A percentile compares a stretch with the other conserved stretches of the same genome.
phyloP scores from a whole-genome alignment of 2,888 invertebrate species.

The Andrena fulva region DNA sequence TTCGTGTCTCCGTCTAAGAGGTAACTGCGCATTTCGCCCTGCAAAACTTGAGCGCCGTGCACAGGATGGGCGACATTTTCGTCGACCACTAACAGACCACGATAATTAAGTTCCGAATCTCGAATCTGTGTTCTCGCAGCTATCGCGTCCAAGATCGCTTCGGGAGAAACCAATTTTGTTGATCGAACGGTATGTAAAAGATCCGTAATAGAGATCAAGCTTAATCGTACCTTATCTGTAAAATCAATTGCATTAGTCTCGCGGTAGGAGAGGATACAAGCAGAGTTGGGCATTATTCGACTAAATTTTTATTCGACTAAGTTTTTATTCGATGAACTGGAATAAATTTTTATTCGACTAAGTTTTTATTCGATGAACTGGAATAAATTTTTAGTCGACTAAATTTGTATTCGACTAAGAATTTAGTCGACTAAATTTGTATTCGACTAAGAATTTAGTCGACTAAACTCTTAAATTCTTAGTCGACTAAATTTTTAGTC shows the following conservation, averaged over 20 bases:
- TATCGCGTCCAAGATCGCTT: slow-evolving; percentile 97
- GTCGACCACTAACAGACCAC: slow-evolving; percentile 94
- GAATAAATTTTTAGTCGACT: no score
- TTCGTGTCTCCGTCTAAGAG: slow-evolving; percentile 95
- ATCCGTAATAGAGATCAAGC: slow-evolving; percentile 95
- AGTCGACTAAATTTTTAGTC: no score
- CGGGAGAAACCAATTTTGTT: slow-evolving; percentile 93
- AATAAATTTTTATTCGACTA: no score
- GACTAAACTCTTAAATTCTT: no score
- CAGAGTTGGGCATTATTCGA: no score
- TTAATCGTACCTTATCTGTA: slow-evolving; percentile 88
- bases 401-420: no score
- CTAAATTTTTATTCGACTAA: no score
- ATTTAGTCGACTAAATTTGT: no score
- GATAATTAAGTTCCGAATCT: slow-evolving; percentile 92
- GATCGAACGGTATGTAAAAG: slow-evolving; percentile 95
- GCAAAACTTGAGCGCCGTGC: slow-evolving; percentile 93
- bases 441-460: no score
- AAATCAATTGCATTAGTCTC: slow-evolving; percentile 42
- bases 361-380: no score
- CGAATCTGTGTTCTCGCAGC: slow-evolving; percentile 93
- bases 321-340: no score
- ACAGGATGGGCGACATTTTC: slow-evolving; percentile 95
- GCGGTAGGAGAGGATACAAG: neutral
- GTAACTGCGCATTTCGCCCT: slow-evolving; percentile 95